These are phyloP conservation scores for Idaea dimidiata DNA, from an alignment of 2,888 invertebrate species.

Conservation along the genomic window DNA sequence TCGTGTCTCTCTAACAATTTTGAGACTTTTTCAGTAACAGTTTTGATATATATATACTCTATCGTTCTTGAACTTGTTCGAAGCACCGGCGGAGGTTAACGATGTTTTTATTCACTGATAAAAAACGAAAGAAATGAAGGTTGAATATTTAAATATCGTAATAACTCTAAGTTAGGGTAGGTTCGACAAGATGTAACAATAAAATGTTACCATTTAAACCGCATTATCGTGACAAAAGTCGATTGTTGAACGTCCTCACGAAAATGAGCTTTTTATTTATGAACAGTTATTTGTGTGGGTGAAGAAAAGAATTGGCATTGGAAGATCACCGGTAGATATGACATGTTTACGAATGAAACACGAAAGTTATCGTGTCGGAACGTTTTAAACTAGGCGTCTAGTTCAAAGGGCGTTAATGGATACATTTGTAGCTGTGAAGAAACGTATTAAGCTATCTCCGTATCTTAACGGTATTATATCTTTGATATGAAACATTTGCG, in stretches of 20 bases:
- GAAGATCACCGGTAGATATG: constrained; percentile 43
- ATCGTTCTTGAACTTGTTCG: constrained; percentile 55
- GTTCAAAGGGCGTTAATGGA: constrained; percentile 27
- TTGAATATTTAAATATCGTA: constrained; percentile 50
- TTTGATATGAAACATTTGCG: too few species aligned
- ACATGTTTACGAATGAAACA: constrained; percentile 36
- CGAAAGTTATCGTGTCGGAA: constrained; percentile 36
- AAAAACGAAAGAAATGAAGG: constrained; percentile 43
- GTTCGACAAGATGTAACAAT: constrained; percentile 63
- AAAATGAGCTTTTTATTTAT: constrained; percentile 66
- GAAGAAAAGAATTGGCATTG: constrained; percentile 47
- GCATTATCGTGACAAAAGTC: constrained; percentile 61
- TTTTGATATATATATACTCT: background rate
- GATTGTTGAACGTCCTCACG: constrained; percentile 68
- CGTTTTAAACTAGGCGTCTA: constrained; percentile 24
- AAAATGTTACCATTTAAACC: constrained; percentile 62
- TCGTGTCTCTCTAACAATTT: constrained; percentile 16
- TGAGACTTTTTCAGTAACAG: constrained; percentile 15
- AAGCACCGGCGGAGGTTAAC: constrained; percentile 33
- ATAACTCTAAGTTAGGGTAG: constrained; percentile 61
- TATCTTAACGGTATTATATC: background rate
- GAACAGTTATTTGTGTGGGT: constrained; percentile 50
- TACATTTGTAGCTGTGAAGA: constrained; percentile 23
- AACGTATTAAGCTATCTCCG: constrained; percentile 15
- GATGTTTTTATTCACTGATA: constrained; percentile 38